Conservation (phyloP, 2,797 vertebrate species). For the Anolis apletophallus region DNA sequence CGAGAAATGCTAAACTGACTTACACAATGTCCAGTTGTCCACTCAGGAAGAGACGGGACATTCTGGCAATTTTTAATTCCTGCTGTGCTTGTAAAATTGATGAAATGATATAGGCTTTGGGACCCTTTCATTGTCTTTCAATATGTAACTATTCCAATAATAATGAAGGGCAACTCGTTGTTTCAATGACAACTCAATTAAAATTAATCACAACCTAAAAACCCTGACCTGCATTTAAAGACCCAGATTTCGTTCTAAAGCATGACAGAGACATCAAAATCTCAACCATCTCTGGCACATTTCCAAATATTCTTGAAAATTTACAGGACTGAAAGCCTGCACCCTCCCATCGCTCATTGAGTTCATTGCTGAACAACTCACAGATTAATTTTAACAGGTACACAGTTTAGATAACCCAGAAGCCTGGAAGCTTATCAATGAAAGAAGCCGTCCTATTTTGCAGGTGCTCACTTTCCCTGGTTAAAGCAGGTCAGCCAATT, state of each 20-base stretch:
- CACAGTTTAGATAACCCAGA: not conserved
- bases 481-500: not conserved
- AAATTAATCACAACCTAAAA: not conserved
- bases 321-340: not conserved
- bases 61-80: not conserved
- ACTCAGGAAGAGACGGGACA: not conserved
- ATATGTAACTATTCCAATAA: not conserved
- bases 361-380: not conserved
- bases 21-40: not conserved
- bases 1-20: not conserved
- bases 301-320: not conserved
- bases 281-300: not conserved
- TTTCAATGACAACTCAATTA: not conserved
- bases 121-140: not conserved
- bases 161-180: too few relatives aligned
- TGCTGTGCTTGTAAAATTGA: not conserved
- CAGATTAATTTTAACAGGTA: not conserved
- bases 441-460: not conserved
- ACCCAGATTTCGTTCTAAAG: not conserved
- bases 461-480: not conserved
- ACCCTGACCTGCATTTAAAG: not conserved
- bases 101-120: not conserved
- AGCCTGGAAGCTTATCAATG: not conserved
- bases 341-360: not conserved
- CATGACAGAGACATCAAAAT: not conserved